A percentile compares a stretch with the other conserved stretches of the same genome.
These are phyloP conservation scores for Acleris literana DNA, from an alignment of 2,888 invertebrate genomes.

Conservation along the genomic window DNA sequence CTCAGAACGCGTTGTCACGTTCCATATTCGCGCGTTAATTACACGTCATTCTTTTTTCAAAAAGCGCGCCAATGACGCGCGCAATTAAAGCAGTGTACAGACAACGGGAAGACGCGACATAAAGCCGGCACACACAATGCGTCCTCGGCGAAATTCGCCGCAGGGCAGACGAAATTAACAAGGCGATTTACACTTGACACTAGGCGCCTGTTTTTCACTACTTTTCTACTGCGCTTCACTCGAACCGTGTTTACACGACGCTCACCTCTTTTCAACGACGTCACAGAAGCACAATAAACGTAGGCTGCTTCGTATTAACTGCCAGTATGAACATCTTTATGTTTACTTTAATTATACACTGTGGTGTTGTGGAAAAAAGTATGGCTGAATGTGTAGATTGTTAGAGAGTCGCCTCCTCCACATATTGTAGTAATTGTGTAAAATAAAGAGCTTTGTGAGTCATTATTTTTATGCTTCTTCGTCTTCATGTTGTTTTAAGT, in stretches of 20 bases:
- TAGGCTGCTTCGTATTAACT: slow-evolving; percentile 39
- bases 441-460: slow-evolving; percentile 72
- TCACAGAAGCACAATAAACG: slow-evolving; percentile 46
- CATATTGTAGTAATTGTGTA: slow-evolving; percentile 75
- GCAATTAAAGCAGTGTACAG: slow-evolving; percentile 83
- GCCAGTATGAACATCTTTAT: slow-evolving; percentile 37
- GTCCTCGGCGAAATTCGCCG: slow-evolving; percentile 83
- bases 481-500: slow-evolving; percentile 41
- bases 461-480: slow-evolving; percentile 65
- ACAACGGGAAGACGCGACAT: slow-evolving; percentile 82
- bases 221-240: slow-evolving; percentile 62
- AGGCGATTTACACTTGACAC: slow-evolving; percentile 84
- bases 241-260: slow-evolving; percentile 53
- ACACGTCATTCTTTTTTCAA: slow-evolving; percentile 84
- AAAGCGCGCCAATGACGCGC: slow-evolving; percentile 83
- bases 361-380: slow-evolving; percentile 49
- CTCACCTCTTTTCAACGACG: slow-evolving; percentile 52
- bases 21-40: slow-evolving; percentile 83
- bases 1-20: slow-evolving; percentile 82
- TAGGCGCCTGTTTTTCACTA: slow-evolving; percentile 77
- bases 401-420: slow-evolving; percentile 56
- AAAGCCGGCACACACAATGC: slow-evolving; percentile 82
- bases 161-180: slow-evolving; percentile 82
- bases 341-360: slow-evolving; percentile 48
- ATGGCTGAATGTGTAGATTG: slow-evolving; percentile 55